Base-by-base conservation (phyloP, 2,888 invertebrate genomes). In the Drosophila falleni region DNA sequence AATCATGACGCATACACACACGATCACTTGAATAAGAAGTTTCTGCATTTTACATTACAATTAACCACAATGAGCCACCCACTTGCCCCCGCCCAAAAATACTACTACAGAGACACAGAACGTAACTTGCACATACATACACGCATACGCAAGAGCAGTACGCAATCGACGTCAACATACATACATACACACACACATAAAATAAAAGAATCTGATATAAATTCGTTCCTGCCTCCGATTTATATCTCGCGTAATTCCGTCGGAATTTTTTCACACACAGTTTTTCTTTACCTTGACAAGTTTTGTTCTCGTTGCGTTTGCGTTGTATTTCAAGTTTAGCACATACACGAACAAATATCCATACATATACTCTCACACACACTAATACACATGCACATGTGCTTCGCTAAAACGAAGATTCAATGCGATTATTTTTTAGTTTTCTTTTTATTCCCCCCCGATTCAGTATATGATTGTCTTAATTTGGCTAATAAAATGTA, bases 261-360 rank as follows among this genome's bases (percentile, higher is more conserved):
- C 80, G 78, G 81, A 81, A 85, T 87, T 81, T 84, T 84, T 84
- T 79, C 82, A 82, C 76, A 78, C 74, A 80, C 69, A 60, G 46
- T 67, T 71, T 66, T 74, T 81, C 63, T 80, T 85, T 86, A 85
- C 83, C 86, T 87, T 85, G 86, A 77, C 82, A 55, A 78, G 80
- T 78, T 83, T 68, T 66, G 66, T 81, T 82, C 75, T 78, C 76
- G 81, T 66, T 76, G 80, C 69, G 79, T 67, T 75, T 78, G 76
- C 82, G 77, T 80, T 85, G 78, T 63, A 69, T 86, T 82, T 82
- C 83, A 86, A 82, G 82, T 82, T 86, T 83, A 86, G 56, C 72
- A 75, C 71, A 81, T 59, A 81, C 56, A 64, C 65, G 64, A 49
- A 62, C 41, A 64, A 50, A 35, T 26, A 33, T 15, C 16, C n/a